A percentile compares a stretch with the other conserved stretches of the same genome.
Evolutionary conservation across 1,140 invertebrate species (phyloP).

Genomic region (Nasonia longicornis): DNA sequence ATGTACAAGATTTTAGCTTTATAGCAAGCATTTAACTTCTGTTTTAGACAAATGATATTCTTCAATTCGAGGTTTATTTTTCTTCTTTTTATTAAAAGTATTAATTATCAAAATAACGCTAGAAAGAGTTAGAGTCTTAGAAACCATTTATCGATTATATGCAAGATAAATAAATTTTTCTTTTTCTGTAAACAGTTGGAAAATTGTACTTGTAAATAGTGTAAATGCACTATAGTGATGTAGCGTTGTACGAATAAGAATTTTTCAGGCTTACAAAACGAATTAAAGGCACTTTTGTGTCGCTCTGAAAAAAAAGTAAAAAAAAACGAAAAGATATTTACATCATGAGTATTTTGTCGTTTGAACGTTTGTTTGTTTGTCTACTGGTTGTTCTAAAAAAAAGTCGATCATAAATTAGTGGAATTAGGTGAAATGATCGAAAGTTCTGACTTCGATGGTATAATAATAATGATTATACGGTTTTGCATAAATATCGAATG

Average conservation of each 20-base stretch:
- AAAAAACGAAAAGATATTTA: conserved; percentile 21
- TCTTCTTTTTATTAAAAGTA: conserved; percentile 3
- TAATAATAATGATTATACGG: conserved; percentile 11
- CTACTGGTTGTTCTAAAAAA: conserved; percentile 24
- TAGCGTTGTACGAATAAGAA: conserved; percentile 30
- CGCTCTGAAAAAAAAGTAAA: conserved; percentile 10
- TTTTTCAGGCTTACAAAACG: conserved; percentile 11
- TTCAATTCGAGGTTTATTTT: background rate
- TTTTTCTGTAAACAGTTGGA: conserved; percentile 27
- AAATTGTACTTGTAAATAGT: conserved; percentile 57
- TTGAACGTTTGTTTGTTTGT: conserved; percentile 29
- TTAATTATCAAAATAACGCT: background rate
- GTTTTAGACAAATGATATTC: background rate
- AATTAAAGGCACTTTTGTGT: conserved; percentile 32
- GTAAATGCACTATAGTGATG: conserved; percentile 58
- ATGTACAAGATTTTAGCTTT: background rate
- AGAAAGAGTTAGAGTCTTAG: conserved; percentile 1
- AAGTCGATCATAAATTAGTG: conserved; percentile 1
- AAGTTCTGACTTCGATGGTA: conserved; percentile 39
- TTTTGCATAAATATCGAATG: conserved; percentile 23
- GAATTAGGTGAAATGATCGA: background rate
- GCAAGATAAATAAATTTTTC: conserved; percentile 1
- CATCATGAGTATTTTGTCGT: conserved; percentile 19
- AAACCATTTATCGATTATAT: background rate
- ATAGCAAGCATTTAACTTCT: background rate